These are phyloP conservation scores for Amphilophus citrinellus DNA, from an alignment of 2,113 vertebrate species.

Conservation along the genomic window DNA sequence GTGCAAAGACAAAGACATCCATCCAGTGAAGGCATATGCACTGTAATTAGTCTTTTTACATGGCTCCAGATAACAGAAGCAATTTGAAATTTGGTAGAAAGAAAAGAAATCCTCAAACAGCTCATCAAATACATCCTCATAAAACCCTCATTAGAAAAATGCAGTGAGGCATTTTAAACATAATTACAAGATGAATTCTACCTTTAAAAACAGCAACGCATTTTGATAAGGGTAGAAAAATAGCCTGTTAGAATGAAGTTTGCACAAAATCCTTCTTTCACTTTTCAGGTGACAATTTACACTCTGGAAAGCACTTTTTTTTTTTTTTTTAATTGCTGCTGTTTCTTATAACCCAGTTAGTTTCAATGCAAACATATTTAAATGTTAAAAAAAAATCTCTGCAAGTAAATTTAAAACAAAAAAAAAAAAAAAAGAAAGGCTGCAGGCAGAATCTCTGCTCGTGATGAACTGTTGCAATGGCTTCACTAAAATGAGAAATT, in stretches of 20 bases:
- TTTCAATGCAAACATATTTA: slow-evolving; percentile 32
- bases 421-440: background rate
- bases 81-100: background rate
- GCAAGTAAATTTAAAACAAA: slow-evolving; percentile 26
- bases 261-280: background rate
- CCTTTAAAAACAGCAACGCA: background rate
- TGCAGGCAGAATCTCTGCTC: background rate
- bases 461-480: background rate
- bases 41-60: background rate
- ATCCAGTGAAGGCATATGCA: background rate
- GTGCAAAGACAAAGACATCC: slow-evolving; percentile 4
- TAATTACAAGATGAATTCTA: background rate
- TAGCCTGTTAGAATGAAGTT: background rate
- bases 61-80: background rate
- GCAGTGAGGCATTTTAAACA: background rate
- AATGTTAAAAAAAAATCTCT: slow-evolving; percentile 1
- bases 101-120: background rate
- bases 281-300: background rate
- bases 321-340: background rate
- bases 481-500: slow-evolving; percentile 22
- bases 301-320: background rate
- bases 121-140: background rate
- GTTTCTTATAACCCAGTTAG: background rate
- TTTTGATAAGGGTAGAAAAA: background rate
- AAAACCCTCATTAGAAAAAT: background rate